Base-by-base conservation (phyloP, 1,140 invertebrate genomes). In the Conus ventricosus region DNA sequence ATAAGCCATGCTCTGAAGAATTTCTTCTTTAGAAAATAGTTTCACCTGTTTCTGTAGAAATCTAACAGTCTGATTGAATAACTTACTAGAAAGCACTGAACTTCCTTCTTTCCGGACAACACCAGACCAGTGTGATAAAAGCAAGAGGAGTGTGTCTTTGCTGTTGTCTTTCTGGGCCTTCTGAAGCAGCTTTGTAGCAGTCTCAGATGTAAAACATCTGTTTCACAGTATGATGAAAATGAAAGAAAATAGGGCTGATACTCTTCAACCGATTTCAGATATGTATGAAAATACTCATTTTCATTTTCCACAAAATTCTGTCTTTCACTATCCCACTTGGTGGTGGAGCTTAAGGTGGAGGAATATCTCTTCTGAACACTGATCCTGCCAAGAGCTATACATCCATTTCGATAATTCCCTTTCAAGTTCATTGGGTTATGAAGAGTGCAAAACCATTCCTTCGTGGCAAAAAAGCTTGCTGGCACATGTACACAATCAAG, bases 281-380 rank as follows among this genome's bases (percentile, higher is more conserved):
- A 87, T 13, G 71, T 27, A 57, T 87, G 71, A n/a, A 87, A 87
- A 57, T 78, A 87, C 10, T 87, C 71, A 25, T 87, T 87, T 78
- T 87, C 85, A 17, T 17, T 71, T 80, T 87, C 85, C 67, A 75
- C 71, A 87, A 87, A 87, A 51, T 78, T 55, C 51, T 81, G 80
- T 23, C 51, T 51, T 54, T 54, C 17, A 51, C 39, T 51, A 17
- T 81, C 39, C 80, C 80, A 81, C 17, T 23, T 81, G 51, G 67
- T 8, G 4, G 67, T 71, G 11, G 67, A 71, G 20, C 17, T 71
- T 20, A 23, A 20, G 20, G 67, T 71, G 11, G 67, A 71, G 20
- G 67, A 71, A 71, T 20, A 23, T 71, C 67, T 71, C 67, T 71
- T n/a, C 67, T 71, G 67, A 71, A 71, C 11, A 71, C 67, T 20